phyloP scores from a whole-genome alignment of 2,797 vertebrate species.

The Yasuhikotakia modesta region DNA sequence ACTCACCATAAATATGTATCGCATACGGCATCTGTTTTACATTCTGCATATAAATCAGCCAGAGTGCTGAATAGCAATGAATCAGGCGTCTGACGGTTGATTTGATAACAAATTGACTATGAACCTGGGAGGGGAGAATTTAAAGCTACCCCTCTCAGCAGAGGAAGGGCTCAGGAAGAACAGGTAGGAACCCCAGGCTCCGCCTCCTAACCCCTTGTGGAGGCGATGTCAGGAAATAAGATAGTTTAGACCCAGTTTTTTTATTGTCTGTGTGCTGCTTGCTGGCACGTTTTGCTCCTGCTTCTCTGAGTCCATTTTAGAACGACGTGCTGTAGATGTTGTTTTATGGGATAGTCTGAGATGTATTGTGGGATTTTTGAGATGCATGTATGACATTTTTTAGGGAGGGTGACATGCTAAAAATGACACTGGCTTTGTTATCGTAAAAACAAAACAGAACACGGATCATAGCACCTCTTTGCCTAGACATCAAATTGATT shows the following conservation, averaged over 20 bases:
- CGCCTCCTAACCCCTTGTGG: slow-evolving; percentile 53
- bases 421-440: slow-evolving; percentile 31
- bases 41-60: slow-evolving; percentile 99
- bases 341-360: slow-evolving; percentile 29
- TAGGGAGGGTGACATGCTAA: slow-evolving; percentile 32
- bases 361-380: no score
- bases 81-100: slow-evolving; percentile 99
- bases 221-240: slow-evolving; percentile 44
- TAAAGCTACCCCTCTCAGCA: slow-evolving; percentile 83
- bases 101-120: slow-evolving; percentile 99
- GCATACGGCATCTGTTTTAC: slow-evolving; percentile 99
- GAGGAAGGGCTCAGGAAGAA: slow-evolving; percentile 72
- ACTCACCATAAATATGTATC: slow-evolving; percentile 99
- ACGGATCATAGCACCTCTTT: slow-evolving; percentile 10
- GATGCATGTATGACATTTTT: slow-evolving; percentile 21
- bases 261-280: slow-evolving; percentile 62
- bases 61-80: slow-evolving; percentile 98
- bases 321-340: not conserved
- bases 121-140: slow-evolving; percentile 97
- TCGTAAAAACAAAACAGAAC: slow-evolving; percentile 40
- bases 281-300: slow-evolving; percentile 13
- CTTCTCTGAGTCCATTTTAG: slow-evolving; percentile 33
- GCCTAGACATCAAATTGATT: not conserved
- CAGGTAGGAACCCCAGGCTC: slow-evolving; percentile 65
- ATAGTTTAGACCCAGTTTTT: slow-evolving; percentile 58